Base-by-base conservation (phyloP, 92 coral and sea anemone species). In the Isaurus tuberculatus region DNA sequence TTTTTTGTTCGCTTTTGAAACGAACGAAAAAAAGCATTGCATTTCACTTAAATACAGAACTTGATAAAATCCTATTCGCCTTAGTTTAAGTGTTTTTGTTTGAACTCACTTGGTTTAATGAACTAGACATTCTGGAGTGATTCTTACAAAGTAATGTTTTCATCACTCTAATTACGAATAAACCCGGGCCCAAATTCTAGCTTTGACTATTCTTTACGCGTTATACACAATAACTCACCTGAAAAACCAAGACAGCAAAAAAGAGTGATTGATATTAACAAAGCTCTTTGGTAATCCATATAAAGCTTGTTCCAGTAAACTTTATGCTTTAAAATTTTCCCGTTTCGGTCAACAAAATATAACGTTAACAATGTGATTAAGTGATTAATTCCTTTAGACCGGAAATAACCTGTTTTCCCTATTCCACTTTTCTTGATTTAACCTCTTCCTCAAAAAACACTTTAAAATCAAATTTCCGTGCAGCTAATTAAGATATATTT, bases 71-170 rank as follows among this genome's bases (percentile, higher is more conserved):
- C 58, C 16, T 16, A 51, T 51, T 55, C 23, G 5, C 23, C 63
- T 55, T 19, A 2, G 22, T 20, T 37, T 37, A 9, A 37, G 14
- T n/a, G 13, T 70, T 70, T 64, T 70, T 70, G 32, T 70, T 20
- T 27, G n/a, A 70, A 27, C 4, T 70, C 74, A 70, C 15, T 42
- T 26, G 78, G 60, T 72, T 72, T 26, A 72, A 72, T 23, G 27
- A 27, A 36, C 44, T 29, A n/a, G n/a, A 14, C n/a, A 27, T 43
- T 9, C 10, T 13, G 8, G n/a, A 27, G 19, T 23, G 16, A 2
- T 22, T 11, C 20, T 71, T 63, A 27, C 34, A 26, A 10, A 8
- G 10, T 22, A 63, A 60, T 13, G 15, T 63, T 26, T 15, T 29
- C 34, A 63, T 8, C 17, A 63, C 8, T 55, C 26, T 55, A 20